These are phyloP conservation scores for Eospalax fontanierii DNA, from an alignment of 2,797 vertebrate species.

Conservation along the genomic window DNA sequence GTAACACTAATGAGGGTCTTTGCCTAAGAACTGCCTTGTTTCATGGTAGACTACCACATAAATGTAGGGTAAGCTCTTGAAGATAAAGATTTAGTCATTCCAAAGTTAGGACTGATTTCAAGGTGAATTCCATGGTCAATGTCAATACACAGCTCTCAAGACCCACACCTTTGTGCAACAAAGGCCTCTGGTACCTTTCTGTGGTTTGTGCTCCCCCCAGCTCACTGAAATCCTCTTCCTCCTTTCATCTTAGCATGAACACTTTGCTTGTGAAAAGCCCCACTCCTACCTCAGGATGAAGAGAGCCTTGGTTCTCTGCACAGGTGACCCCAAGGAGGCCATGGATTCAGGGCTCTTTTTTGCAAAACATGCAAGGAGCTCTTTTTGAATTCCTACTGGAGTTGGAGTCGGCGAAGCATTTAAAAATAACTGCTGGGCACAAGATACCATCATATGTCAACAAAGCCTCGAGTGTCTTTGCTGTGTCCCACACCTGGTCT, in stretches of 20 bases:
- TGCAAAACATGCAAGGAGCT: not conserved
- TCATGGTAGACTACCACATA: not conserved
- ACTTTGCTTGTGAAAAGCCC: not conserved
- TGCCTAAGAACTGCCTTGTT: constrained; percentile 76
- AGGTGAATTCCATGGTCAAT: not conserved
- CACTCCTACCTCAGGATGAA: not conserved
- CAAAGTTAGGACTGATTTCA: constrained; percentile 29
- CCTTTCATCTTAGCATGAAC: not conserved
- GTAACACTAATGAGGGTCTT: not conserved
- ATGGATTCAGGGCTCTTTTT: not conserved
- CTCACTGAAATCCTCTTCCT: too few species aligned
- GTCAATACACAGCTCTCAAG: not conserved
- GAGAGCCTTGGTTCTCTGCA: not conserved
- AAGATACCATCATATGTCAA: constrained; percentile 6
- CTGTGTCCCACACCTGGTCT: not conserved
- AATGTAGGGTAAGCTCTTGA: constrained; percentile 49
- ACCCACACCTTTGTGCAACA: not conserved
- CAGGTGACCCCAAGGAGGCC: not conserved
- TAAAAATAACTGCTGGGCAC: not conserved
- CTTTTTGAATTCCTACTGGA: not conserved
- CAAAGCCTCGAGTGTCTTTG: constrained; percentile 11
- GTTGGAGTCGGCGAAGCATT: constrained; percentile 31
- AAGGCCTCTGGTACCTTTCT: not conserved
- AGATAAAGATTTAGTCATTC: constrained; percentile 55
- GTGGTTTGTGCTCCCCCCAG: not conserved